Percentiles rank a stretch among this genome's conserved stretches.
Conservation (phyloP, 2,113 vertebrate genomes). For the Madoqua kirkii region DNA sequence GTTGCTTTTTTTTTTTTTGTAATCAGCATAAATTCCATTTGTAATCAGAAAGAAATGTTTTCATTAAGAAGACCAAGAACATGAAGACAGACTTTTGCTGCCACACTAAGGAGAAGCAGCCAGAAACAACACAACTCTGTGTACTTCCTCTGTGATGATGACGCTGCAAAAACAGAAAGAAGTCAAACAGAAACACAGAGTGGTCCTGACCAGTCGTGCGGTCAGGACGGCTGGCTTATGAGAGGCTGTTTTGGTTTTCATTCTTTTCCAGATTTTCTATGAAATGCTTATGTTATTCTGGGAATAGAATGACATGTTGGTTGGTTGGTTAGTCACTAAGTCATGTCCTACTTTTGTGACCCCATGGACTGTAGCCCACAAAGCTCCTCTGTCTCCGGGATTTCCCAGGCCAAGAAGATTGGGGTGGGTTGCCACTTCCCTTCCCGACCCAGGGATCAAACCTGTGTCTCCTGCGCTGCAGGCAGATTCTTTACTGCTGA, state of each 20-base stretch:
- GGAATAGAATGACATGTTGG: not conserved
- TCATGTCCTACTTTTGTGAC: not conserved
- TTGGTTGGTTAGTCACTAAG: not conserved
- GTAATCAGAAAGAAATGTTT: constrained; percentile 1
- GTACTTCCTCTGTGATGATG: not conserved
- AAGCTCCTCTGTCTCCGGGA: not conserved
- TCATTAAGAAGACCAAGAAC: not conserved
- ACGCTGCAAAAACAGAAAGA: not conserved
- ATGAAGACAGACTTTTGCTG: not conserved
- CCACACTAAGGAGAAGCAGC: not conserved
- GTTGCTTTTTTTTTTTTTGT: not conserved
- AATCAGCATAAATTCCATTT: not conserved
- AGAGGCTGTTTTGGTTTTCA: not conserved
- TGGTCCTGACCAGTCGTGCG: not conserved
- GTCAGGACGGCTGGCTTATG: not conserved
- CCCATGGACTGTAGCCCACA: not conserved
- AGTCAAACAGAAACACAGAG: not conserved
- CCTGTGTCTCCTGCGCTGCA: not conserved
- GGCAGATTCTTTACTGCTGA: not conserved
- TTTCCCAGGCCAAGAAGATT: not conserved
- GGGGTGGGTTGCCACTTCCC: not conserved
- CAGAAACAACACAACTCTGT: constrained; percentile 1
- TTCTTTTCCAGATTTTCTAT: not conserved
- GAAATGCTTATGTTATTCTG: constrained; percentile 7
- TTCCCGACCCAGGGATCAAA: not conserved